A percentile compares a stretch with the other conserved stretches of the same genome.
Evolutionary conservation across 2,113 vertebrate species (phyloP).

Genomic region (Sakesphorus luctuosus): DNA sequence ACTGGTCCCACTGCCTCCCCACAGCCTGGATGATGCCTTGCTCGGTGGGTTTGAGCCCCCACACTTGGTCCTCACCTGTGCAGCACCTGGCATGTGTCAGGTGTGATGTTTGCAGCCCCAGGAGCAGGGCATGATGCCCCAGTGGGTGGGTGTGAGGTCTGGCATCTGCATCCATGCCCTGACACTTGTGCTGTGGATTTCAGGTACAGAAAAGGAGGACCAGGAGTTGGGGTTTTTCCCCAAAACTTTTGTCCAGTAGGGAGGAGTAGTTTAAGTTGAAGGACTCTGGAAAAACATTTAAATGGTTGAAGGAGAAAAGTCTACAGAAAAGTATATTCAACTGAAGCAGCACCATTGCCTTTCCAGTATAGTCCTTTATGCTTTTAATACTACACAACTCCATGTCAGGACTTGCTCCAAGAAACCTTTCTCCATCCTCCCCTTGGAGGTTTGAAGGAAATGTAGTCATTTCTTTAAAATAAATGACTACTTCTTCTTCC

Average conservation of each 20-base stretch:
- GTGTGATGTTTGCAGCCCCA: fast-evolving
- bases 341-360: background rate
- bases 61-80: fast-evolving
- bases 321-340: background rate
- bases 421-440: background rate
- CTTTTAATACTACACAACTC: background rate
- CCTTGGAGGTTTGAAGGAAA: background rate
- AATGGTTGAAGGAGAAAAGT: background rate
- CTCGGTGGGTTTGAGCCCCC: fast-evolving
- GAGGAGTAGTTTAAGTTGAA: background rate
- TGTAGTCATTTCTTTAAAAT: background rate
- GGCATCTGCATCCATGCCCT: fast-evolving
- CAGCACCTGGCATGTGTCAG: fast-evolving
- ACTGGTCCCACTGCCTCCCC: background rate
- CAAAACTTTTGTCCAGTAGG: background rate
- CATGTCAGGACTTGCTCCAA: background rate
- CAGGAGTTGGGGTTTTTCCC: background rate
- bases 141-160: background rate
- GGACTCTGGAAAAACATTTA: background rate
- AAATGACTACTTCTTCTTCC: background rate
- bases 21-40: background rate
- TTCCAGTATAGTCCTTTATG: background rate
- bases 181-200: background rate
- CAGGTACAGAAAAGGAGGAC: background rate
- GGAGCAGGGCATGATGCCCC: background rate